Conservation (phyloP, 2,113 vertebrate genomes). For the Thinocorus orbignyianus region DNA sequence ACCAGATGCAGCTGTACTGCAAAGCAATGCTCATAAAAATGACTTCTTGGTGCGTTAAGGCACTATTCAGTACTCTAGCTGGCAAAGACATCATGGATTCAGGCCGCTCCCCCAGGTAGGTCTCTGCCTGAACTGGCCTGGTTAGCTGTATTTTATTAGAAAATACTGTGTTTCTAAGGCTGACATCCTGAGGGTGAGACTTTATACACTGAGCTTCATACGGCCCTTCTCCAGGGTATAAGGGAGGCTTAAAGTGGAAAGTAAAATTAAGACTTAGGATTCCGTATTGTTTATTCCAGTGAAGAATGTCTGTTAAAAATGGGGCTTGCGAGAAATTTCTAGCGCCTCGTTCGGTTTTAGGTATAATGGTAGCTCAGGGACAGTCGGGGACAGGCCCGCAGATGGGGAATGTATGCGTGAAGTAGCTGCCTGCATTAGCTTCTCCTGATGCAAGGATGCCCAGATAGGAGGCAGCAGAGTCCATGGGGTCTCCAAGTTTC, state of each 20-base stretch:
- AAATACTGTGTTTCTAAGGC: not conserved
- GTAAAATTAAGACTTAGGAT: not conserved
- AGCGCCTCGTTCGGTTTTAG: not conserved
- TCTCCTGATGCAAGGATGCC: not conserved
- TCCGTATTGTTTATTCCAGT: not conserved
- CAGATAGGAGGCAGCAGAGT: not conserved
- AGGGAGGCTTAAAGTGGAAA: not conserved
- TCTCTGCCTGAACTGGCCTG: not conserved
- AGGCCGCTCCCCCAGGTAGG: not conserved
- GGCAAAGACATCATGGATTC: not conserved
- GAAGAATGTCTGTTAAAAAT: not conserved
- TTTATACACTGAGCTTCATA: not conserved
- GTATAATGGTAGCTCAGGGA: not conserved
- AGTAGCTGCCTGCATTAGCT: not conserved
- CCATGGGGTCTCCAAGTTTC: not conserved
- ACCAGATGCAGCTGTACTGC: conserved; percentile 59
- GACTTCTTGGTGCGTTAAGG: not conserved
- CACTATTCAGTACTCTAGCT: conserved; percentile 1
- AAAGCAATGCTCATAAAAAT: conserved; percentile 18
- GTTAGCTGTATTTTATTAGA: not conserved
- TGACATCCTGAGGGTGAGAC: not conserved
- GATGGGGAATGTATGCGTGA: fast-evolving
- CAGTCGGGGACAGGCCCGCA: not conserved
- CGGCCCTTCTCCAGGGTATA: not conserved
- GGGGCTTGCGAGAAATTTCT: not conserved